Evolutionary conservation across 1,140 invertebrate genomes (phyloP).

Genomic region (Coptotermes formosanus): DNA sequence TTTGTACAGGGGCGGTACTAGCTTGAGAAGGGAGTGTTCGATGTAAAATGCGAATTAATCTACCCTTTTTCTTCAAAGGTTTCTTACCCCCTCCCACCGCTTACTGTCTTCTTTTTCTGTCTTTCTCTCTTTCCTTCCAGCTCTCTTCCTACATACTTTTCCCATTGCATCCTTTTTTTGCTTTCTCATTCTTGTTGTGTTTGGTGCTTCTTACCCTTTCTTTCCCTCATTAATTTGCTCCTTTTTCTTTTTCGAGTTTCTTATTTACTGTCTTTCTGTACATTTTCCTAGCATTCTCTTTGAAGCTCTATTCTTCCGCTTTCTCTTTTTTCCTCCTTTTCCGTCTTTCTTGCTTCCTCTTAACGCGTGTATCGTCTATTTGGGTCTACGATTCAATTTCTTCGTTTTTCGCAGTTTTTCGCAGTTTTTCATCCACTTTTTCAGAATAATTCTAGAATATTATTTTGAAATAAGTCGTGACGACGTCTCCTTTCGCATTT

Average conservation of each 20-base stretch:
- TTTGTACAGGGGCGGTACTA: too few species aligned
- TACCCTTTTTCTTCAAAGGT: too few species aligned
- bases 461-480: too few species aligned
- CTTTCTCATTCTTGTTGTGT: neutral
- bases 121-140: neutral
- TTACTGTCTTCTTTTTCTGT: neutral
- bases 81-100: neutral
- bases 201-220: neutral
- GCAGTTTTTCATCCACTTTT: too few species aligned
- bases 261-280: too few species aligned
- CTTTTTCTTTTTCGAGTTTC: neutral
- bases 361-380: too few species aligned
- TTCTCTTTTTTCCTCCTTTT: neutral
- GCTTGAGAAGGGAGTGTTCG: too few species aligned
- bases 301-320: neutral
- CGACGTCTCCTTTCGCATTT: too few species aligned
- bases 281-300: neutral
- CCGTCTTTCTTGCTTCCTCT: neutral
- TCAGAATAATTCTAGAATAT: too few species aligned
- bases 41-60: too few species aligned
- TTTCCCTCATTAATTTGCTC: neutral
- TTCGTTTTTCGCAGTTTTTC: too few species aligned
- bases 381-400: too few species aligned
- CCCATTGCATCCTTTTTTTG: neutral
- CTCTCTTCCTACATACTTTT: neutral